A percentile compares a stretch with the other conserved stretches of the same genome.
phyloP scores from a whole-genome alignment of 2,797 vertebrate species.

The Gymnopithys bicolor region DNA sequence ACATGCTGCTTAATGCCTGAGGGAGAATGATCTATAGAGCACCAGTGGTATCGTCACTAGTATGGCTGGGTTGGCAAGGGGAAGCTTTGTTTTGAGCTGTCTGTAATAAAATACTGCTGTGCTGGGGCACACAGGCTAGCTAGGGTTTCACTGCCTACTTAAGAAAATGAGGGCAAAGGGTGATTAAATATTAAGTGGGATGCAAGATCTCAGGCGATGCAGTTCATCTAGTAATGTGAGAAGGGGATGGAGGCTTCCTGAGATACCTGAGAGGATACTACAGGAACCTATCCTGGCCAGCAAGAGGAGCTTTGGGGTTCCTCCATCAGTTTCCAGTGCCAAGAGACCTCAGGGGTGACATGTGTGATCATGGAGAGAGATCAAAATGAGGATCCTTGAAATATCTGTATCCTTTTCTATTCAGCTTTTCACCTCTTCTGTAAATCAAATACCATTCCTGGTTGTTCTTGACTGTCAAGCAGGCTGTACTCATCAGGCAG shows the following conservation, averaged over 20 bases:
- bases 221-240: slow-evolving; percentile 37
- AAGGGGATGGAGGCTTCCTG: neutral
- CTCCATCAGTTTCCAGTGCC: neutral
- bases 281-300: neutral
- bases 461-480: neutral
- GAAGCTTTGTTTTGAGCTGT: neutral
- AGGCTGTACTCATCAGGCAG: neutral
- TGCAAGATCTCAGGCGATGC: neutral
- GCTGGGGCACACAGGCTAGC: neutral
- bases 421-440: neutral
- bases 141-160: neutral
- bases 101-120: neutral
- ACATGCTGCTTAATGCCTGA: neutral
- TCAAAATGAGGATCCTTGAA: neutral
- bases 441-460: neutral
- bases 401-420: neutral
- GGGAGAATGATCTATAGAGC: neutral
- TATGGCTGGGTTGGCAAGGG: neutral
- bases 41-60: accelerated
- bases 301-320: neutral
- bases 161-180: slow-evolving; percentile 40
- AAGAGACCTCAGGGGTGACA: neutral
- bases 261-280: neutral
- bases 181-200: slow-evolving; percentile 52
- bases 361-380: neutral